Conservation (phyloP, 2,797 vertebrate species). For the Rousettus madagascariensis region DNA sequence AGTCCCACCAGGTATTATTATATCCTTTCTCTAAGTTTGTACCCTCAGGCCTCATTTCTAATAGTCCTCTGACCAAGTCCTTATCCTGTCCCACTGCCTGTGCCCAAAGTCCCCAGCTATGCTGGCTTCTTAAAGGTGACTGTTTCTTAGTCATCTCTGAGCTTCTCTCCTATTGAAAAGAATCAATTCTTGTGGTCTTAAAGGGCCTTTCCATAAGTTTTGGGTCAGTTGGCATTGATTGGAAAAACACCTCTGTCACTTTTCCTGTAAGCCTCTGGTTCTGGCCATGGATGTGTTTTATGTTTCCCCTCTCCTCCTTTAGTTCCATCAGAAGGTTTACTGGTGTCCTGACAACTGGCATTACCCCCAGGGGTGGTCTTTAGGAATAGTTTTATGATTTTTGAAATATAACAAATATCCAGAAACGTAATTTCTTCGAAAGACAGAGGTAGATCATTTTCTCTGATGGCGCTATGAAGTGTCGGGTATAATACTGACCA, state of each 20-base stretch:
- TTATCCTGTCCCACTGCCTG: not conserved
- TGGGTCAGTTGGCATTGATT: not conserved
- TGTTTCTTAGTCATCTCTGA: not conserved
- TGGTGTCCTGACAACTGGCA: not conserved
- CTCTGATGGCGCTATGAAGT: not conserved
- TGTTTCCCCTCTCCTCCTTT: not conserved
- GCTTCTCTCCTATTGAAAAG: not conserved
- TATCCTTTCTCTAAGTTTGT: not conserved
- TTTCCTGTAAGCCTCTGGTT: not conserved
- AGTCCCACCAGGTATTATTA: conserved; percentile 93
- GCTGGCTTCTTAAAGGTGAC: not conserved
- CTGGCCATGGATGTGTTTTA: not conserved
- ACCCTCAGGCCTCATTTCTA: not conserved
- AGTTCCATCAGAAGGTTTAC: not conserved
- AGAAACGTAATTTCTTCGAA: conserved; percentile 18
- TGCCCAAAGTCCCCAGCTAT: not conserved
- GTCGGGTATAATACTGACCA: not conserved
- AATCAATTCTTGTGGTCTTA: not conserved
- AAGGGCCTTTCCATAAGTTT: not conserved
- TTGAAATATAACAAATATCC: not conserved
- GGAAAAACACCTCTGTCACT: not conserved
- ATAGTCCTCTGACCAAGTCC: not conserved
- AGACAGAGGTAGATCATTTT: conserved; percentile 14
- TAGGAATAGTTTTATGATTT: conserved; percentile 31
- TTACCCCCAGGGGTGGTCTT: not conserved